Evolutionary conservation across 1,140 invertebrate species (phyloP).

Genomic region (Drosophila carrolli): DNA sequence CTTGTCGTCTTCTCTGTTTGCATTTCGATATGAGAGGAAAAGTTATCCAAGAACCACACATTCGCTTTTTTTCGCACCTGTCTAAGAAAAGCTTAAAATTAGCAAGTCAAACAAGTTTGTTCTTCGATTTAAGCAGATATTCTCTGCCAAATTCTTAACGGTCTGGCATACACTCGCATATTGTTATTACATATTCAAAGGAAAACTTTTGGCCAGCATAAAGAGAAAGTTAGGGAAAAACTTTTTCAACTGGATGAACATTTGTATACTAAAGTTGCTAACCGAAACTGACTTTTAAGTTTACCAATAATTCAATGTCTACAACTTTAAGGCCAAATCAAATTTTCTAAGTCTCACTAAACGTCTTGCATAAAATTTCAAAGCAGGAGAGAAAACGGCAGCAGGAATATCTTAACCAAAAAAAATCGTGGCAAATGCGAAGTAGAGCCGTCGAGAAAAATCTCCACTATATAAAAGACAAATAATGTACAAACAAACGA

Average conservation of each 20-base stretch:
- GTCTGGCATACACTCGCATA: background rate
- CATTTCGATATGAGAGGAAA: conserved; percentile 26
- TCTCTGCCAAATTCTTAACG: background rate
- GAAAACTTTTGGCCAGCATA: conserved; percentile 24
- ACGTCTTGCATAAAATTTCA: conserved; percentile 2
- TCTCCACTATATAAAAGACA: conserved; percentile 25
- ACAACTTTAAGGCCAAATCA: conserved; percentile 23
- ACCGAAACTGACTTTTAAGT: conserved; percentile 2
- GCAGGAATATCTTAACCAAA: conserved; percentile 57
- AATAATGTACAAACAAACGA: conserved; percentile 47
- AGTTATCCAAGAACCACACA: conserved; percentile 24
- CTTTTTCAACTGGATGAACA: conserved; percentile 38
- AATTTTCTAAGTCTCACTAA: background rate
- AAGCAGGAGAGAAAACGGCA: background rate
- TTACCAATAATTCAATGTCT: conserved; percentile 15
- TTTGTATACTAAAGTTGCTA: conserved; percentile 15
- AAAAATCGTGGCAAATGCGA: conserved; percentile 21
- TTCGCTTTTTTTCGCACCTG: conserved; percentile 35
- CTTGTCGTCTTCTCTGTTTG: conserved; percentile 5
- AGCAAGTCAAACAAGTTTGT: conserved; percentile 35
- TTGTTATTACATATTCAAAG: conserved; percentile 24
- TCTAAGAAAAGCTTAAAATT: conserved; percentile 21
- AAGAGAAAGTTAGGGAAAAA: conserved; percentile 28
- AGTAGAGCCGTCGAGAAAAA: conserved; percentile 12
- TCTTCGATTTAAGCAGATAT: conserved; percentile 9